Conservation (phyloP, 2,797 vertebrate genomes). For the Gymnocypris eckloni region DNA sequence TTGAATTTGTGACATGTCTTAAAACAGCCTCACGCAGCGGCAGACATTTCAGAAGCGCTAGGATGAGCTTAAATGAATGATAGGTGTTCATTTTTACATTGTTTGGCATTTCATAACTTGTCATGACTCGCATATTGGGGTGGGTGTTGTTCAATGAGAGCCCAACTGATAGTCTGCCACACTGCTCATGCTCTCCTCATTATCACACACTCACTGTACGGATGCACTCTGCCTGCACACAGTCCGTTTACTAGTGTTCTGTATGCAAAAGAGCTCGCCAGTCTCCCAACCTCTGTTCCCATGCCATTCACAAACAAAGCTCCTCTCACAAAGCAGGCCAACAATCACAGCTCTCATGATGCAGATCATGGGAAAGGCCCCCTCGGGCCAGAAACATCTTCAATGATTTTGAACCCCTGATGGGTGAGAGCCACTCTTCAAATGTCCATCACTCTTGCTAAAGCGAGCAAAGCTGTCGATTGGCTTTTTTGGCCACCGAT, state of each 20-base stretch:
- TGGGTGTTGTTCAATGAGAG: constrained; percentile 32
- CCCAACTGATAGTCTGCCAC: constrained; percentile 6
- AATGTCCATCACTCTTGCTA: constrained; percentile 48
- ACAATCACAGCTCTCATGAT: constrained; percentile 63
- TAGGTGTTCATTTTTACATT: constrained; percentile 30
- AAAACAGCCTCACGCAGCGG: not conserved
- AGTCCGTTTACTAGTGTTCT: constrained; percentile 27
- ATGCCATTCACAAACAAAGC: constrained; percentile 64
- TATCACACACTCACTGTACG: constrained; percentile 6
- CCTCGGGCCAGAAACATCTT: constrained; percentile 57
- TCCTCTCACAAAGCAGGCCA: constrained; percentile 54
- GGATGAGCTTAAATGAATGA: constrained; percentile 41
- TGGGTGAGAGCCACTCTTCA: constrained; percentile 58
- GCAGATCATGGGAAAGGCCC: constrained; percentile 61
- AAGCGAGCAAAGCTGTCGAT: constrained; percentile 43
- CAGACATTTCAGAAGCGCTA: constrained; percentile 1
- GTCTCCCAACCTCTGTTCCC: constrained; percentile 60
- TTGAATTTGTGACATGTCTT: constrained; percentile 11
- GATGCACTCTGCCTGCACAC: not conserved
- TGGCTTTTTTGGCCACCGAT: constrained; percentile 37
- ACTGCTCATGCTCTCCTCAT: constrained; percentile 5
- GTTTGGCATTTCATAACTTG: constrained; percentile 18
- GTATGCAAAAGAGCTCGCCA: constrained; percentile 48
- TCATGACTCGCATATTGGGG: constrained; percentile 13
- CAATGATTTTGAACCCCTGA: constrained; percentile 54